Percentiles rank a stretch among this genome's conserved stretches.
These are phyloP conservation scores for Temnothorax curvispinosus DNA, from an alignment of 1,140 invertebrate genomes.

Conservation along the genomic window DNA sequence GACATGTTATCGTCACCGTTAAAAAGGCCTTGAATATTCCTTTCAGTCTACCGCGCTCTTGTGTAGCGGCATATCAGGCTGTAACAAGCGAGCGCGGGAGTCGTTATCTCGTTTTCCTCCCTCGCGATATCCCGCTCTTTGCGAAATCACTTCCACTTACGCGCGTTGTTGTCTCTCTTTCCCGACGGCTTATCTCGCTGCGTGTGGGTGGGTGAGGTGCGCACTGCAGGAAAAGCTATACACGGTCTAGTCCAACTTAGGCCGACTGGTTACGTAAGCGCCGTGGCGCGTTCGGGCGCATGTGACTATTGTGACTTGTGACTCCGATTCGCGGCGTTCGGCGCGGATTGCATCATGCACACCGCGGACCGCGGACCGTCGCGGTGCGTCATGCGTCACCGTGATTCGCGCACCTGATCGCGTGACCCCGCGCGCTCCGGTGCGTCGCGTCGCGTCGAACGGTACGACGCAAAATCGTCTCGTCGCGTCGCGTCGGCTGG, in stretches of 20 bases:
- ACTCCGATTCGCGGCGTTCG: conserved; percentile 46
- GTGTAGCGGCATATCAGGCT: too few relatives aligned
- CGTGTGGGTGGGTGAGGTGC: not conserved
- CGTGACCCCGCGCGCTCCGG: not conserved
- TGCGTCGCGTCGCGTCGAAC: too few relatives aligned
- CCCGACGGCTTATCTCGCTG: not conserved
- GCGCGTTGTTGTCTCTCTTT: not conserved
- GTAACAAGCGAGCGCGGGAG: too few relatives aligned
- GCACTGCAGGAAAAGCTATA: conserved; percentile 27
- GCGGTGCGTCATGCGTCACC: too few relatives aligned
- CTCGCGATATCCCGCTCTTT: not conserved
- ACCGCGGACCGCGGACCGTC: not conserved
- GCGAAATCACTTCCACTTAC: not conserved
- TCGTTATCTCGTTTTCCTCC: not conserved
- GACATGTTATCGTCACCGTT: not conserved
- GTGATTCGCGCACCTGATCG: conserved; percentile 15
- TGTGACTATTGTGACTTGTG: conserved; percentile 47
- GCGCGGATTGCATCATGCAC: conserved; percentile 25
- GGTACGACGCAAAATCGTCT: conserved; percentile 16
- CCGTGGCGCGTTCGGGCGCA: conserved; percentile 5
- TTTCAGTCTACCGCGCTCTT: not conserved
- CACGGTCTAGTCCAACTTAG: not conserved
- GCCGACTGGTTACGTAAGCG: conserved; percentile 59
- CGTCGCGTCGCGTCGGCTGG: not conserved
- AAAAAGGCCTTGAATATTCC: not conserved